These are phyloP conservation scores for Sinopyrophorus schimmeli DNA, from an alignment of 2,888 invertebrate species.

Conservation along the genomic window DNA sequence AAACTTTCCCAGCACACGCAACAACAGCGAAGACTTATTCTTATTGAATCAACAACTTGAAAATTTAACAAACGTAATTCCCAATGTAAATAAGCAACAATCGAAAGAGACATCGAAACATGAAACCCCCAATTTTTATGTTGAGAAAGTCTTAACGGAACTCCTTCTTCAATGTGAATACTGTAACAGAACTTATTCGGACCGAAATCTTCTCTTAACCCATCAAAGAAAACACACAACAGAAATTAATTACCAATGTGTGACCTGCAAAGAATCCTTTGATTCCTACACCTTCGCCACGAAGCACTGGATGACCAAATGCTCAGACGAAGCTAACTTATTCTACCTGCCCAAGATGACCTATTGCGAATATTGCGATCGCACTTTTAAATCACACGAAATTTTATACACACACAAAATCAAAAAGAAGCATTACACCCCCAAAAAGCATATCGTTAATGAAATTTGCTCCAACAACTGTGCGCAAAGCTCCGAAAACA, in stretches of 20 bases:
- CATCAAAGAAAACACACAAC: conserved; percentile 56
- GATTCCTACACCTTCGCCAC: conserved; percentile 60
- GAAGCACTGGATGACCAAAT: conserved; percentile 60
- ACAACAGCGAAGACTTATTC: conserved; percentile 11
- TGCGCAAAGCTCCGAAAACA: conserved; percentile 41
- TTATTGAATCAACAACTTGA: conserved; percentile 31
- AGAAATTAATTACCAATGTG: conserved; percentile 55
- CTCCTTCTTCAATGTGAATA: conserved; percentile 63
- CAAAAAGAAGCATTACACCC: conserved; percentile 57
- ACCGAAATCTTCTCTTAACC: conserved; percentile 55
- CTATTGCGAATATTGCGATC: conserved; percentile 56
- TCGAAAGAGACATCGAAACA: conserved; percentile 13
- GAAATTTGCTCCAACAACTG: neutral
- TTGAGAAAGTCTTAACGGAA: conserved; percentile 53
- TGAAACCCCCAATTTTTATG: conserved; percentile 26
- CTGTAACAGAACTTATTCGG: conserved; percentile 62
- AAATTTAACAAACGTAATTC: conserved; percentile 18
- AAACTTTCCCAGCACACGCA: neutral
- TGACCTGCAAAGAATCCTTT: conserved; percentile 54
- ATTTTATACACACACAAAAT: conserved; percentile 63
- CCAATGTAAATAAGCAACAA: too few relatives aligned
- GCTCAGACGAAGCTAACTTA: conserved; percentile 54
- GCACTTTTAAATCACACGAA: conserved; percentile 58
- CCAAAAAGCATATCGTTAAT: conserved; percentile 46
- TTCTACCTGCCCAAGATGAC: conserved; percentile 56